phyloP scores from a whole-genome alignment of 2,797 vertebrate genomes.

The Somateria mollissima region DNA sequence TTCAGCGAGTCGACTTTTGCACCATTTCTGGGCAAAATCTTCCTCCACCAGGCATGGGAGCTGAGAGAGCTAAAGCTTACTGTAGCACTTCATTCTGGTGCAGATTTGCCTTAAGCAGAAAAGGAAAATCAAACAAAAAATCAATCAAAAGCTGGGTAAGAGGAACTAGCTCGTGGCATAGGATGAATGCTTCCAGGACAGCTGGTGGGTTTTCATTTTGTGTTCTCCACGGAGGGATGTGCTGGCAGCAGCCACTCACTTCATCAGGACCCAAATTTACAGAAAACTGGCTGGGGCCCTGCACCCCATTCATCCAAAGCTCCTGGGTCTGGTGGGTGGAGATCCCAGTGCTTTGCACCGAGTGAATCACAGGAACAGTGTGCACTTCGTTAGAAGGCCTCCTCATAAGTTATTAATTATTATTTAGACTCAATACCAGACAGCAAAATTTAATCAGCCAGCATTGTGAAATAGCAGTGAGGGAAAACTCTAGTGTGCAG shows the following conservation, averaged over 20 bases:
- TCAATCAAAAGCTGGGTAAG: neutral
- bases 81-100: neutral
- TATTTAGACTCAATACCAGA: constrained; percentile 50
- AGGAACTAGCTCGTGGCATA: neutral
- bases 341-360: rapidly evolving
- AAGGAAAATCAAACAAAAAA: neutral
- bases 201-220: neutral
- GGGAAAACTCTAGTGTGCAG: neutral
- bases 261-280: rapidly evolving
- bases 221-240: neutral
- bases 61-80: neutral
- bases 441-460: constrained; percentile 47
- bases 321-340: neutral
- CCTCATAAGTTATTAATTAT: constrained; percentile 56
- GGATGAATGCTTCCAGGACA: neutral
- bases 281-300: neutral
- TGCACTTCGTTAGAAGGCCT: neutral
- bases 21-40: neutral
- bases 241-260: neutral
- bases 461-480: constrained; percentile 22
- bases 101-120: neutral
- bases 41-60: rapidly evolving
- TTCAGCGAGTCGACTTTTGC: neutral
- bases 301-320: neutral
- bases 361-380: neutral